Conservation (phyloP, 2,888 invertebrate genomes). For the Chrysopilus asiliformis region DNA sequence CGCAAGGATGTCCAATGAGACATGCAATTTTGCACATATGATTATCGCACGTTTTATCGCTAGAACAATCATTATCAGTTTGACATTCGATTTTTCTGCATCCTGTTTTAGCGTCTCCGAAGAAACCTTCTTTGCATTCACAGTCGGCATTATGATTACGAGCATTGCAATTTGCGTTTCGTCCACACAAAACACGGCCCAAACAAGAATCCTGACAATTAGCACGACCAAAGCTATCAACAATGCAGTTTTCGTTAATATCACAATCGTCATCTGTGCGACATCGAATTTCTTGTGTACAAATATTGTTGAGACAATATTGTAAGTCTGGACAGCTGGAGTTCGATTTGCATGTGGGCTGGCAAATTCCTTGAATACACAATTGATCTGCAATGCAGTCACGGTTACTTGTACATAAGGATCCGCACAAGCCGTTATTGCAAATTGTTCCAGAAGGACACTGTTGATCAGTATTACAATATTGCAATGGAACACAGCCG, state of each 20-base stretch:
- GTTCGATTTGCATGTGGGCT: conserved; percentile 68
- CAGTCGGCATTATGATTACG: conserved; percentile 62
- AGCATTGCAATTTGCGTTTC: conserved; percentile 68
- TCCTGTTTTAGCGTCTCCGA: conserved; percentile 66
- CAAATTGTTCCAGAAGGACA: conserved; percentile 77
- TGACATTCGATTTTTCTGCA: conserved; percentile 71
- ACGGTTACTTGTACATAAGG: conserved; percentile 63
- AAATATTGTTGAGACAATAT: conserved; percentile 71
- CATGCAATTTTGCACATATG: conserved; percentile 80
- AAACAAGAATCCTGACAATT: conserved; percentile 67
- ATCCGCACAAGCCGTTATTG: conserved; percentile 63
- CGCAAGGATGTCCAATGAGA: conserved; percentile 68
- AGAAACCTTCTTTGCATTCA: conserved; percentile 63
- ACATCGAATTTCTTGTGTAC: conserved; percentile 70
- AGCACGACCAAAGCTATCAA: conserved; percentile 53
- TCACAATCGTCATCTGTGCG: conserved; percentile 57
- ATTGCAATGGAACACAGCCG: conserved; percentile 71
- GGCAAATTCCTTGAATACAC: conserved; percentile 74
- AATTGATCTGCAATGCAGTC: conserved; percentile 78
- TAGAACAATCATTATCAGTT: conserved; percentile 55
- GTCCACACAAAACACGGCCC: conserved; percentile 55
- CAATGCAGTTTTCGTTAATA: conserved; percentile 56
- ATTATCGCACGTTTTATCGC: conserved; percentile 70
- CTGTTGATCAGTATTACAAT: conserved; percentile 65
- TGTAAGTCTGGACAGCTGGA: conserved; percentile 73